A percentile compares a stretch with the other conserved stretches of the same genome.
Conservation (phyloP, 2,113 vertebrate genomes). For the Corydoras maculifer region DNA sequence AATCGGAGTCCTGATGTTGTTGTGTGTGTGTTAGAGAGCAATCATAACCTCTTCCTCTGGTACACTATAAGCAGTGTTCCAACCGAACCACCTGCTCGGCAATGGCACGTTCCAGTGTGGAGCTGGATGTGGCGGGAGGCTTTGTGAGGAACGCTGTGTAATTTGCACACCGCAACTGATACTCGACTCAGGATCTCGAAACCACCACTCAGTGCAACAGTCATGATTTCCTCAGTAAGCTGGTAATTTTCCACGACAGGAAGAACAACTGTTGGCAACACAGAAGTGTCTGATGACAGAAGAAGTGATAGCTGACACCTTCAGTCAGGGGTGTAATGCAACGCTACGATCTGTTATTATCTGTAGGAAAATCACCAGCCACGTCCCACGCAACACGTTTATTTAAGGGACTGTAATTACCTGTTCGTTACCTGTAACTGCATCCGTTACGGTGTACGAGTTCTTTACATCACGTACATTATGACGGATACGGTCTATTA, state of each 20-base stretch:
- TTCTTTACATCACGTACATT: too few relatives aligned
- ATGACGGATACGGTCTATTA: too few relatives aligned
- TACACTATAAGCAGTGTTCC: background rate
- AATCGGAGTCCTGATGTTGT: slow-evolving; percentile 19
- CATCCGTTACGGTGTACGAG: too few relatives aligned
- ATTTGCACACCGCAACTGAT: background rate
- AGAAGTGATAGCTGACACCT: too few relatives aligned
- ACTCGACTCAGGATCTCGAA: background rate
- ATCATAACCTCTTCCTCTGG: slow-evolving; percentile 27
- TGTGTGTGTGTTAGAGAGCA: slow-evolving; percentile 10
- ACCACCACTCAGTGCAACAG: too few relatives aligned
- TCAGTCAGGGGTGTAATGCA: too few relatives aligned
- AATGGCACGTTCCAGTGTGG: slow-evolving; percentile 3
- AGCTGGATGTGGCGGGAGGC: slow-evolving; percentile 19
- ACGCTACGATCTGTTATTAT: too few relatives aligned
- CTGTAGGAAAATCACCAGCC: too few relatives aligned
- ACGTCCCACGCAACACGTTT: too few relatives aligned
- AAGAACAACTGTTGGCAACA: background rate
- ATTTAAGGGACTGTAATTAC: too few relatives aligned
- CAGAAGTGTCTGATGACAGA: too few relatives aligned
- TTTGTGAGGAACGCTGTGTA: slow-evolving; percentile 6
- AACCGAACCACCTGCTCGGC: background rate
- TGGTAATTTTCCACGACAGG: background rate
- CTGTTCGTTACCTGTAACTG: too few relatives aligned
- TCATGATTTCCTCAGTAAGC: background rate